Percentiles rank a stretch among this genome's conserved stretches.
phyloP scores from a whole-genome alignment of 1,140 invertebrate species.

The Trialeurodes vaporariorum region DNA sequence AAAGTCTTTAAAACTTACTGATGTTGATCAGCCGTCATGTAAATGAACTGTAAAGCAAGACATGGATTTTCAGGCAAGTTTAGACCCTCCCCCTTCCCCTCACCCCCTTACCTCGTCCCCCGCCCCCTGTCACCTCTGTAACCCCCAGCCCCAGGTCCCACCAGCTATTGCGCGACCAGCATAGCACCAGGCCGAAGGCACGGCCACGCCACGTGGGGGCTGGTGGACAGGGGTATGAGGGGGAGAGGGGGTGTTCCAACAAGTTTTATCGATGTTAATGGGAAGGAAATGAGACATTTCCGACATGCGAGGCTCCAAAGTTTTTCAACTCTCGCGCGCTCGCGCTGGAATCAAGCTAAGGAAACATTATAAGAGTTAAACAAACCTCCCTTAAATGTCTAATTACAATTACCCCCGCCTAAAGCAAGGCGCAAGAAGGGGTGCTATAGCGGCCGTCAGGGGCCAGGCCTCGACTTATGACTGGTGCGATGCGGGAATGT shows the following conservation, averaged over 20 bases:
- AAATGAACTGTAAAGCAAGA: background rate
- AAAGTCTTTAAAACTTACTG: background rate
- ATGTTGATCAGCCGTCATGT: background rate
- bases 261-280: background rate
- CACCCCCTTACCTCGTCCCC: too few species aligned
- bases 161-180: background rate
- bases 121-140: too few species aligned
- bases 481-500: background rate
- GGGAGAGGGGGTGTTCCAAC: background rate
- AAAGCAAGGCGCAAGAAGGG: background rate
- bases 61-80: background rate
- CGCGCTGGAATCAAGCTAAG: background rate
- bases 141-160: too few species aligned
- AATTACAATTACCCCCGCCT: too few species aligned
- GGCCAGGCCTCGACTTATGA: too few species aligned
- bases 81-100: too few species aligned
- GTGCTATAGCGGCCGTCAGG: background rate
- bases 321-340: background rate
- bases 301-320: background rate
- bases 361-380: constrained; percentile 1
- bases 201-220: too few species aligned
- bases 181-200: too few species aligned
- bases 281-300: background rate
- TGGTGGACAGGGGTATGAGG: too few species aligned
- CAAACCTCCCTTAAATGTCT: background rate